Conservation (phyloP, 2,113 vertebrate species). For the Lophotis ruficrista region DNA sequence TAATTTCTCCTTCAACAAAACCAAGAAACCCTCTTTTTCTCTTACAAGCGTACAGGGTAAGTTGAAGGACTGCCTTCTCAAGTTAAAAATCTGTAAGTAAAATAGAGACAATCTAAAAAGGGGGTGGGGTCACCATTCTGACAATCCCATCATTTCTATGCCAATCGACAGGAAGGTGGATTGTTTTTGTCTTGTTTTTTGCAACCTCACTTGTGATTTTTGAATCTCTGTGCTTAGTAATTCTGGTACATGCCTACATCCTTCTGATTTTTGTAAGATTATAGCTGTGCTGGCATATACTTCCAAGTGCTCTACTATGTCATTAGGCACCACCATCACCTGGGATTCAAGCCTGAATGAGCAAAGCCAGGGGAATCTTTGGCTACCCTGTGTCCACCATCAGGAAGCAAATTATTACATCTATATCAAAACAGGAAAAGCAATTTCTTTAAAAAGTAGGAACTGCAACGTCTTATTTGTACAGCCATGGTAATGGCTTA, state of each 20-base stretch:
- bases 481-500: not conserved
- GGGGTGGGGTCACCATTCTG: not conserved
- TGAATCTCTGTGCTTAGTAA: not conserved
- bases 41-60: not conserved
- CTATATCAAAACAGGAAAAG: not conserved
- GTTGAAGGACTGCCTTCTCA: not conserved
- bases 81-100: not conserved
- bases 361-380: not conserved
- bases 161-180: not conserved
- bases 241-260: not conserved
- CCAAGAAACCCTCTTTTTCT: not conserved
- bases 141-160: not conserved
- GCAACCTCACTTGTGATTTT: not conserved
- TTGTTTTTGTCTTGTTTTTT: not conserved
- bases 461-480: not conserved
- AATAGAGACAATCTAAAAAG: not conserved
- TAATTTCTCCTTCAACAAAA: not conserved
- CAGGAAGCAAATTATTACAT: not conserved
- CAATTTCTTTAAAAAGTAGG: not conserved
- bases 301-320: not conserved
- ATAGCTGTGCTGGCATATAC: not conserved
- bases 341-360: not conserved
- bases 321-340: not conserved
- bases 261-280: not conserved
- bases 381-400: not conserved